Evolutionary conservation across 2,113 vertebrate genomes (phyloP).

Genomic region (Grantiella picta): DNA sequence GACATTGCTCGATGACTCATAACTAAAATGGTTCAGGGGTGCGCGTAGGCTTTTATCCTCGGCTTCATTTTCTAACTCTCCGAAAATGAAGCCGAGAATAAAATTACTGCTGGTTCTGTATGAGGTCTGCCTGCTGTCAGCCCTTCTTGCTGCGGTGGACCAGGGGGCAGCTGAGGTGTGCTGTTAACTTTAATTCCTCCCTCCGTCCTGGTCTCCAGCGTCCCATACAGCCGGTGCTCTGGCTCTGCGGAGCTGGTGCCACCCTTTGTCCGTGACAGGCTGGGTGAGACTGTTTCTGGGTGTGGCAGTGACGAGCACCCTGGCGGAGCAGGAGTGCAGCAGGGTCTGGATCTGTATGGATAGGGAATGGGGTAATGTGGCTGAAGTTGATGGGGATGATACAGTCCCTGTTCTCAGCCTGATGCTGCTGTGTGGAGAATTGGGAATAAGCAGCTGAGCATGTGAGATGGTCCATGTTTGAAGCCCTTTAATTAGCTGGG

Average conservation of each 20-base stretch:
- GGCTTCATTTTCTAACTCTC: not conserved
- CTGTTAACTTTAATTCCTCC: not conserved
- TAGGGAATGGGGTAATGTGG: not conserved
- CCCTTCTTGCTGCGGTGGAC: not conserved
- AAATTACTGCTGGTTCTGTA: not conserved
- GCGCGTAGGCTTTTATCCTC: accelerated
- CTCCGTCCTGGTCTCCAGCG: not conserved
- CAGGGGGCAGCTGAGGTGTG: not conserved
- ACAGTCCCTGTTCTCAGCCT: not conserved
- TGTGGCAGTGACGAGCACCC: accelerated
- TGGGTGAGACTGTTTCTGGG: not conserved
- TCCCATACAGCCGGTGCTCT: accelerated
- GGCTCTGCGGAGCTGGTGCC: not conserved
- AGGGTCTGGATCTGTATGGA: not conserved
- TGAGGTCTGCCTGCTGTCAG: not conserved
- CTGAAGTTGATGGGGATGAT: not conserved
- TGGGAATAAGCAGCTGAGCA: not conserved
- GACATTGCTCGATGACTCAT: not conserved
- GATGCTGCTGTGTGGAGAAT: not conserved
- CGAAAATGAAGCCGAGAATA: not conserved
- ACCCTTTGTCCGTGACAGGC: accelerated
- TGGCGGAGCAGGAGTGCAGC: not conserved
- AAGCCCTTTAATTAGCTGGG: not conserved
- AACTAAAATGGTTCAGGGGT: not conserved
- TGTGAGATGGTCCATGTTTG: not conserved